Conservation (phyloP, 2,113 vertebrate genomes). For the Pterophyllum scalare region DNA sequence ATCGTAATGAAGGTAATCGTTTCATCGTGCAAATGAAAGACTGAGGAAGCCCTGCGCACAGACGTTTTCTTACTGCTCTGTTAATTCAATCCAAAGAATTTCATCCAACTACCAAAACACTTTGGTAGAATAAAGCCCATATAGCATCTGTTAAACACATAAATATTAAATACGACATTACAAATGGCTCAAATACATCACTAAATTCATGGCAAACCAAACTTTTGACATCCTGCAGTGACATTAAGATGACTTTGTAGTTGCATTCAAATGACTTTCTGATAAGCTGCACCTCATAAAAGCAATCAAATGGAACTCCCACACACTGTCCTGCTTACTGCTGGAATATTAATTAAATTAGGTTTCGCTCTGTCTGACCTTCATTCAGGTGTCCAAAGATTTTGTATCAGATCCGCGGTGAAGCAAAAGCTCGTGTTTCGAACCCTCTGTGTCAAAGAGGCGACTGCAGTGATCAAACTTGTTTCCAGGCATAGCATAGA, state of each 20-base stretch:
- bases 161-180: not conserved
- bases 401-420: not conserved
- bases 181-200: not conserved
- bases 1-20: not conserved
- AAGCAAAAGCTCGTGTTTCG: not conserved
- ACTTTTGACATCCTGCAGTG: not conserved
- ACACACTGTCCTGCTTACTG: not conserved
- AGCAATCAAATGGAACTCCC: not conserved
- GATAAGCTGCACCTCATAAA: not conserved
- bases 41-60: not conserved
- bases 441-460: no score
- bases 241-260: not conserved
- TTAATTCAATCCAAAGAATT: not conserved
- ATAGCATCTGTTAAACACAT: not conserved
- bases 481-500: not conserved
- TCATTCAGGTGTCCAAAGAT: not conserved
- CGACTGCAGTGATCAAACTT: not conserved
- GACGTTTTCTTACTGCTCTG: not conserved
- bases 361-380: not conserved
- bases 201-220: not conserved
- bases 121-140: not conserved
- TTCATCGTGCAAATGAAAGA: not conserved
- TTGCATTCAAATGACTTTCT: not conserved
- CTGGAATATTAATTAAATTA: constrained; percentile 4
- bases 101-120: not conserved